phyloP scores from a whole-genome alignment of 2,113 vertebrate species.

The Pteronura brasiliensis region DNA sequence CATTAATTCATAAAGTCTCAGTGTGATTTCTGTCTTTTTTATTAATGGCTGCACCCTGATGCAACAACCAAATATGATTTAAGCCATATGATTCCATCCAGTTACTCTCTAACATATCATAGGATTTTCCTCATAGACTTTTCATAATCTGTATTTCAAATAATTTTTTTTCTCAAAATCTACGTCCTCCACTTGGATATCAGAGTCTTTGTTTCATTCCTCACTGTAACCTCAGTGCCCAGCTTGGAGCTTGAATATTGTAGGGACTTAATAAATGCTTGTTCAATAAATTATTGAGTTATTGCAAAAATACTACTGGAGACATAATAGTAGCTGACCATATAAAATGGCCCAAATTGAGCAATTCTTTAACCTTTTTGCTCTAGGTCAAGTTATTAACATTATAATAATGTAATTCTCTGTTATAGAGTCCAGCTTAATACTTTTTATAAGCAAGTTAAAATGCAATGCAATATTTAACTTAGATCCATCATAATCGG shows the following conservation, averaged over 20 bases:
- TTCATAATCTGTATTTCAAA: background rate
- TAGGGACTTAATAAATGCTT: background rate
- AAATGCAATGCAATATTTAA: background rate
- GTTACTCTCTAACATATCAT: background rate
- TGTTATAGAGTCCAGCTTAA: background rate
- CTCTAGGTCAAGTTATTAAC: slow-evolving; percentile 24
- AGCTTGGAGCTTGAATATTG: background rate
- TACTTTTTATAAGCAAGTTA: slow-evolving; percentile 1
- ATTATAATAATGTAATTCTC: background rate
- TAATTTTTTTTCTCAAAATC: background rate
- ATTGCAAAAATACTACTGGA: background rate
- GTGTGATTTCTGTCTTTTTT: background rate
- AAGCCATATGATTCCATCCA: background rate
- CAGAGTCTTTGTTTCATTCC: background rate
- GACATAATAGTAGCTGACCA: slow-evolving; percentile 6
- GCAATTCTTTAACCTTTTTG: background rate
- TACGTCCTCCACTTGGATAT: background rate
- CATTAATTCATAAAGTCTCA: background rate
- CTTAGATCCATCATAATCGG: background rate
- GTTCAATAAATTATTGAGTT: background rate
- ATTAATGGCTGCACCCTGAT: background rate
- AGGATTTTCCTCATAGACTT: background rate
- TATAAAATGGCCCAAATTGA: background rate
- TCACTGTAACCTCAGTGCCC: background rate
- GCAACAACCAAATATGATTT: background rate